These are phyloP conservation scores for Diaperis boleti DNA, from an alignment of 2,888 invertebrate genomes.

Conservation along the genomic window DNA sequence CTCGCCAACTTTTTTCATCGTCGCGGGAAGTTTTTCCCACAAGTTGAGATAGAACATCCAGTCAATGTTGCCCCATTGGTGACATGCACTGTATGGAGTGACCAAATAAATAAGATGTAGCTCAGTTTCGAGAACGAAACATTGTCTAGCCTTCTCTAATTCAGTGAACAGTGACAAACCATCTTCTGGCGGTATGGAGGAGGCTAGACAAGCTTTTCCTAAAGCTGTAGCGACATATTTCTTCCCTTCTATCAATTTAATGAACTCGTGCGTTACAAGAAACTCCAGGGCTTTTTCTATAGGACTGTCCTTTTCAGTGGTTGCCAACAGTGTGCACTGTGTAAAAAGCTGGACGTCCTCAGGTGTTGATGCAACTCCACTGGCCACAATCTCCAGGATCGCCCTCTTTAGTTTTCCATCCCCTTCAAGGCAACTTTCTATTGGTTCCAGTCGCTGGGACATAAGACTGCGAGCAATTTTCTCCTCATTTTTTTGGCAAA, in stretches of 20 bases:
- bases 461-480: constrained; percentile 79
- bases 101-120: constrained; percentile 95
- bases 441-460: constrained; percentile 76
- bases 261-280: constrained; percentile 84
- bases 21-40: constrained; percentile 84
- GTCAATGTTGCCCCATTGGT: constrained; percentile 83
- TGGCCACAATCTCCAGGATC: constrained; percentile 86
- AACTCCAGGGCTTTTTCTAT: constrained; percentile 76
- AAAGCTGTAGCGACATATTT: constrained; percentile 85
- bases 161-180: constrained; percentile 91
- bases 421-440: constrained; percentile 84
- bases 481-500: constrained; percentile 84
- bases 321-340: constrained; percentile 80
- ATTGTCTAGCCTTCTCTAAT: constrained; percentile 88
- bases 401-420: constrained; percentile 80
- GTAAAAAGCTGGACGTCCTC: constrained; percentile 82
- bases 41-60: constrained; percentile 84
- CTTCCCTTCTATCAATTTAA: constrained; percentile 69
- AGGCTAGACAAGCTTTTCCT: constrained; percentile 92
- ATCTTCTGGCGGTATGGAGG: constrained; percentile 95
- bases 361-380: constrained; percentile 81
- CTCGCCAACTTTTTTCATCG: constrained; percentile 88
- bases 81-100: constrained; percentile 91
- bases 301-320: constrained; percentile 59
- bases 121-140: constrained; percentile 94